Conservation (phyloP, 2,797 vertebrate genomes). For the Argentina silus region DNA sequence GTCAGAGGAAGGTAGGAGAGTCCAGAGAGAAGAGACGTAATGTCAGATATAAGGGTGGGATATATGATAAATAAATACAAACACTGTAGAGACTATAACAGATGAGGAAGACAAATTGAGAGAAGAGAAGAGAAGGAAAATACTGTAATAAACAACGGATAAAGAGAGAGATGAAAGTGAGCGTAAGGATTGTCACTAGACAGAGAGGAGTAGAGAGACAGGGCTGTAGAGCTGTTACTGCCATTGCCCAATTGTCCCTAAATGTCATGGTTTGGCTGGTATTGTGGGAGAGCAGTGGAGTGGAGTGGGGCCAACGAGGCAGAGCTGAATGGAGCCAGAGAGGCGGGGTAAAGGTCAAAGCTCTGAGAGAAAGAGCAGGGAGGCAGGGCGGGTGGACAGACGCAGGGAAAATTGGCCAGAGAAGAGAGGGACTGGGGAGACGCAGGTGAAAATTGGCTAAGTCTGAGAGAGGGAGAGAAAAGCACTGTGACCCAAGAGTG, state of each 20-base stretch:
- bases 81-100: conserved; percentile 14
- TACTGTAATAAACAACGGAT: too few species aligned
- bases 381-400: background rate
- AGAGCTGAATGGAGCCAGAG: conserved; percentile 23
- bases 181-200: background rate
- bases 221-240: conserved; percentile 54
- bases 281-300: conserved; percentile 57
- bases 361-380: conserved; percentile 16
- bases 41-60: background rate
- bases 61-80: conserved; percentile 26
- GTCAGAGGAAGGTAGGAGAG: too few species aligned
- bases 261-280: conserved; percentile 72
- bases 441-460: conserved; percentile 11
- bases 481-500: conserved; percentile 23
- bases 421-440: conserved; percentile 1
- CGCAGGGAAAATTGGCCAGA: conserved; percentile 11
- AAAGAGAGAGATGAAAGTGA: too few species aligned
- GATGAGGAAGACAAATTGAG: background rate
- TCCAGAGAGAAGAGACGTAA: background rate
- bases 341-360: conserved; percentile 46
- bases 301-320: conserved; percentile 53
- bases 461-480: conserved; percentile 16
- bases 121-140: conserved; percentile 25
- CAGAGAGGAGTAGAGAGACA: background rate
- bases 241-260: conserved; percentile 70